Conservation (phyloP, 2,797 vertebrate species). For the Limnodromus scolopaceus region DNA sequence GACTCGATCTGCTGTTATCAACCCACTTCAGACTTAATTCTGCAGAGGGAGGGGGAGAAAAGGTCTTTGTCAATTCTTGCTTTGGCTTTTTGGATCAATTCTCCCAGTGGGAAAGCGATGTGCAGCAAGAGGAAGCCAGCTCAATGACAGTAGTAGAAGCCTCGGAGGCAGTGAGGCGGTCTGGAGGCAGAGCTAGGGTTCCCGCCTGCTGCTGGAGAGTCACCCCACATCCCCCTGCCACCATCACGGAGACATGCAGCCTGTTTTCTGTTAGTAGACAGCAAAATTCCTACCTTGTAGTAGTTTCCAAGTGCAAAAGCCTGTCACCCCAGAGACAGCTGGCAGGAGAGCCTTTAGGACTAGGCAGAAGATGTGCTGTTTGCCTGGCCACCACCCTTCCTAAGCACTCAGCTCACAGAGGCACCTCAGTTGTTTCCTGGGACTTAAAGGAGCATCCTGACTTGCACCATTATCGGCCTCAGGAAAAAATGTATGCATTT, state of each 20-base stretch:
- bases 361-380: neutral
- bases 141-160: conserved; percentile 32
- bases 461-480: neutral
- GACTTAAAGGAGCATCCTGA: neutral
- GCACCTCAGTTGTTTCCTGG: neutral
- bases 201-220: neutral
- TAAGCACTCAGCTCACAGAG: neutral
- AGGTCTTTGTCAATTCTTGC: conserved; percentile 69
- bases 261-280: neutral
- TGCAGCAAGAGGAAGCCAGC: neutral
- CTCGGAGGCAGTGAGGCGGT: neutral
- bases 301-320: neutral
- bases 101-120: conserved; percentile 44
- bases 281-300: neutral
- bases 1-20: conserved; percentile 63
- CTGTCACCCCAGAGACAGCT: neutral
- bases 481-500: conserved; percentile 9
- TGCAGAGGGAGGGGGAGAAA: conserved; percentile 50
- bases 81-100: conserved; percentile 66
- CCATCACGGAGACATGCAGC: neutral
- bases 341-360: neutral
- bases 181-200: neutral
- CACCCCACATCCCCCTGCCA: neutral
- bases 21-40: conserved; percentile 70
- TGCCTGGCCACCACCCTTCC: neutral